Evolutionary conservation across 2,113 vertebrate genomes (phyloP), one percentile per base, ranked within the genome.

Genomic region (Peromyscus maniculatus): DNA sequence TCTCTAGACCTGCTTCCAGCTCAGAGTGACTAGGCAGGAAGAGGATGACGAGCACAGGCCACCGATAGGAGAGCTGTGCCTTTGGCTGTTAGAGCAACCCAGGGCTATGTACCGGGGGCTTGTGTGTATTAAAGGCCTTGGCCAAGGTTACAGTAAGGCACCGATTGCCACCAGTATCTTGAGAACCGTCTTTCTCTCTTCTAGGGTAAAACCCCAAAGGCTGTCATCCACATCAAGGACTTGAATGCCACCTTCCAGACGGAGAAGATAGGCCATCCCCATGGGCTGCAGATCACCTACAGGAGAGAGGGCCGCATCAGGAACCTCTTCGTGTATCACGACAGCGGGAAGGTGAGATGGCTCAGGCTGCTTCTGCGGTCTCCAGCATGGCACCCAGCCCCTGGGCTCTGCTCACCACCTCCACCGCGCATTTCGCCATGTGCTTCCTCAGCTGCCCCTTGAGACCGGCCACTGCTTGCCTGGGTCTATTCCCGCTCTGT

Each of bases 181-280:
- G n/a, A 96, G 43, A 19, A 16, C 66, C 94, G 8, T 87, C 74
- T 95, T 33, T 77, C 91, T 98, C 97, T 97, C 36, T 98, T 97
- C 93, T 99, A 98, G 98, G 98, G 98, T 92, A 99, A 98, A 99
- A 98, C 96, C 39, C 99, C 99, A 46, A 99, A 99, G 98, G 99
- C 99, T 77, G 28, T 99, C 78, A 99, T 99, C 97, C 96, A 98
- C 93, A 94, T 99, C 95, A 99, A 99, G 96, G 98, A 99, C 91
- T 97, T 99, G 97, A 99, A 99, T 57, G 99, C 99, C 87, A 99
- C 98, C 43, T 99, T 99, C 97, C 99, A 99, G 96, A 99, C 99
- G 3, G 98, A 99, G 95, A 99, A 99, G 98, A 99, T 99, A 22
- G 96, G 98, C 49, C 99, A 99, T 93, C 92, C 97, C 55, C 98